Conservation (phyloP, 92 coral and sea anemone genomes). For the Palythoa caribaeorum region DNA sequence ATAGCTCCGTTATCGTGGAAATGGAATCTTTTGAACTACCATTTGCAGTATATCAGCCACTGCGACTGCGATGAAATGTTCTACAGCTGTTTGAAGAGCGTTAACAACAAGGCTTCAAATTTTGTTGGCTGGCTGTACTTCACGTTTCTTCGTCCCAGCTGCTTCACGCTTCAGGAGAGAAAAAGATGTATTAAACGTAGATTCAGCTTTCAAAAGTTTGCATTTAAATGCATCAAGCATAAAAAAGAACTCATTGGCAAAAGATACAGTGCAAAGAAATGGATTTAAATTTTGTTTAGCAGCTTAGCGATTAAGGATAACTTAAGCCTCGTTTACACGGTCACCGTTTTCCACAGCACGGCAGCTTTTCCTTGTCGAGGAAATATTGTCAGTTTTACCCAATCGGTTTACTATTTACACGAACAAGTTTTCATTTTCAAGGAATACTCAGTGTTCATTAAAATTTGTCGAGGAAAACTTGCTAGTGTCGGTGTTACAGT, state of each 20-base stretch:
- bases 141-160: slow-evolving; percentile 22
- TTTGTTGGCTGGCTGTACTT: slow-evolving; percentile 28
- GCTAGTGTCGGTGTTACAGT: no score
- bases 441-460: no score
- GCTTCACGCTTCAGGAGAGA: slow-evolving; percentile 16
- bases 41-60: slow-evolving; percentile 23
- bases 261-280: background rate
- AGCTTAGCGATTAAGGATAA: no score
- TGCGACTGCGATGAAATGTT: slow-evolving; percentile 37
- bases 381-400: no score
- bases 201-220: background rate
- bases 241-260: background rate
- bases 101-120: background rate
- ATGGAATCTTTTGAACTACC: slow-evolving; percentile 28
- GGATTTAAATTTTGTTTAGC: background rate
- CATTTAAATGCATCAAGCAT: background rate
- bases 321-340: no score
- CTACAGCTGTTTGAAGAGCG: slow-evolving; percentile 25
- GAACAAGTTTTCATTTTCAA: no score
- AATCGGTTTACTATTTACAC: no score
- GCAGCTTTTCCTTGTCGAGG: no score
- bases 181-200: background rate
- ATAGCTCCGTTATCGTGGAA: slow-evolving; percentile 26
- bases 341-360: no score
- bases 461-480: no score